These are phyloP conservation scores for Cydia splendana DNA, from an alignment of 1,140 invertebrate genomes.

Conservation along the genomic window DNA sequence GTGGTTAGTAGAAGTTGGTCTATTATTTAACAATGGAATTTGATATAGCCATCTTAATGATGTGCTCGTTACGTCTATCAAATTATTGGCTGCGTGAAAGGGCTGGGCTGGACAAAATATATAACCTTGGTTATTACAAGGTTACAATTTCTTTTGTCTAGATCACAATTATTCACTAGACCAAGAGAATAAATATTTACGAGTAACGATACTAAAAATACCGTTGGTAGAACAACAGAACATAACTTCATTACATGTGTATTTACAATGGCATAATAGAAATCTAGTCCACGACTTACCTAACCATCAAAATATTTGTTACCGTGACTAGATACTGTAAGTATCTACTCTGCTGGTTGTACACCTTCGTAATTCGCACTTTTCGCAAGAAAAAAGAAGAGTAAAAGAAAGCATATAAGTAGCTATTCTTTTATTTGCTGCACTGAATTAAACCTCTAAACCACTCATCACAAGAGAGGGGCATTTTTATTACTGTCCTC, in stretches of 20 bases:
- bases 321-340: no score
- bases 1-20: neutral
- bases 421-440: no score
- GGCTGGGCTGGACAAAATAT: neutral
- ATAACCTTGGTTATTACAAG: neutral
- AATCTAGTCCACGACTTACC: no score
- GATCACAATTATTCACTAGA: neutral
- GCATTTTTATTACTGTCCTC: neutral
- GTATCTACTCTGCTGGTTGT: no score
- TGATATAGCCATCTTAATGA: neutral
- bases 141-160: neutral
- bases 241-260: no score
- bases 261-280: no score
- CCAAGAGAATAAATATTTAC: neutral
- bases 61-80: slow-evolving; percentile 13
- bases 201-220: no score
- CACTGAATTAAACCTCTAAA: neutral
- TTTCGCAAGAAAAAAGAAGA: no score
- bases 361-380: no score
- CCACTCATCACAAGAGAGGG: neutral
- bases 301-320: no score
- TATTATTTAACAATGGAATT: slow-evolving; percentile 20
- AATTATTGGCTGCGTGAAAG: slow-evolving; percentile 3
- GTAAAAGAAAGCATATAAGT: no score
- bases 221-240: no score